These are phyloP conservation scores for Drosophila ananassae DNA, from an alignment of 1,140 invertebrate genomes.

Conservation along the genomic window DNA sequence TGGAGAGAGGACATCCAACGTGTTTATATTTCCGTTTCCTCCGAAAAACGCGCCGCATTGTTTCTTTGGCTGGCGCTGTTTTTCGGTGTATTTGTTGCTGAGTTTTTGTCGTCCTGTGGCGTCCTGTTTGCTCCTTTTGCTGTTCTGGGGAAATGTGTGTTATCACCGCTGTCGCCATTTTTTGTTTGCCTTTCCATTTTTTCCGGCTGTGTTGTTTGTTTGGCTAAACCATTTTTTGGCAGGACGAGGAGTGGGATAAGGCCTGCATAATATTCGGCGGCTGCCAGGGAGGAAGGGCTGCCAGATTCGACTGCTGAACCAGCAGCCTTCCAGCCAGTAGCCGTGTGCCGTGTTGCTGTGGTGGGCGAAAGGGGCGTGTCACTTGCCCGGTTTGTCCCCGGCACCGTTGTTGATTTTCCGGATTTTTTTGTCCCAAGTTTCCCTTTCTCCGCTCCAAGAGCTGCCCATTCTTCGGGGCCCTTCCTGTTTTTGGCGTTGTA, in stretches of 20 bases:
- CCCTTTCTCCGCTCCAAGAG: not conserved
- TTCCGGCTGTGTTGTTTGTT: slow-evolving; percentile 20
- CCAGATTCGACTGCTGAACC: not conserved
- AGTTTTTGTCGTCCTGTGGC: not conserved
- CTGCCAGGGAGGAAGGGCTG: not conserved
- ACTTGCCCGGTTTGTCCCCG: slow-evolving; percentile 1
- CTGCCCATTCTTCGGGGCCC: slow-evolving; percentile 18
- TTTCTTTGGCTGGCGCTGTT: not conserved
- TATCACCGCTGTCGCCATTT: slow-evolving; percentile 73
- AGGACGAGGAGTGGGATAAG: slow-evolving; percentile 21
- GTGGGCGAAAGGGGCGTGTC: not conserved
- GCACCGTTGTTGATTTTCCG: slow-evolving; percentile 25
- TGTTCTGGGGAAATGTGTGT: slow-evolving; percentile 41
- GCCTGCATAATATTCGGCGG: slow-evolving; percentile 65
- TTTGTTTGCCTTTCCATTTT: slow-evolving; percentile 37
- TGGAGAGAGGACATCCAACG: slow-evolving; percentile 18
- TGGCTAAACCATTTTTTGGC: slow-evolving; percentile 35
- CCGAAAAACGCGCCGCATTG: not conserved
- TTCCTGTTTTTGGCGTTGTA: slow-evolving; percentile 20
- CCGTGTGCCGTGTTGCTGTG: too few relatives aligned
- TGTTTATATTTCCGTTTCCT: slow-evolving; percentile 28
- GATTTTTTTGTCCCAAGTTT: not conserved
- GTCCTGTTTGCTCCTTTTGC: not conserved
- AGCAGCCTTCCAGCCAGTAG: not conserved
- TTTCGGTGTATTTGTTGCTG: not conserved